A percentile compares a stretch with the other conserved stretches of the same genome.
Evolutionary conservation across 53 echinoderm and acorn worm genomes (phyloP).

Genomic region (Patiria pectinifera): DNA sequence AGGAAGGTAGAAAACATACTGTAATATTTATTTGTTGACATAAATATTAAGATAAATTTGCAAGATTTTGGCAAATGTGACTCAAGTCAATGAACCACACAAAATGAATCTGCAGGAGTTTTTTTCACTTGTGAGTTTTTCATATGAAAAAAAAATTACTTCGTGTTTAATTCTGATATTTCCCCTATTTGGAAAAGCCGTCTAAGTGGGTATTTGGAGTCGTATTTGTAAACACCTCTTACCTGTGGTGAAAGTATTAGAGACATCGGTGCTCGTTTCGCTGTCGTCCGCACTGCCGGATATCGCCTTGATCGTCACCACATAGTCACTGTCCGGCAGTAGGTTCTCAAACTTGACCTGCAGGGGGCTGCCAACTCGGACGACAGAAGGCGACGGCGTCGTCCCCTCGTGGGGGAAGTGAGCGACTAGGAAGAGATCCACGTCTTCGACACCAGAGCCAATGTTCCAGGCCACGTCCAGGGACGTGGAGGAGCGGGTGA

Average conservation of each 20-base stretch:
- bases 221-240: neutral
- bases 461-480: constrained; percentile 20
- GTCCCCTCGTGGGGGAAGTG: constrained; percentile 41
- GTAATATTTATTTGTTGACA: too few relatives aligned
- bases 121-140: too few relatives aligned
- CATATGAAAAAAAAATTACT: too few relatives aligned
- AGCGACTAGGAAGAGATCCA: constrained; percentile 28
- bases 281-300: neutral
- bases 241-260: constrained; percentile 34
- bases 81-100: too few relatives aligned
- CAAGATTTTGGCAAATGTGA: too few relatives aligned
- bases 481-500: neutral
- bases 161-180: too few relatives aligned
- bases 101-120: too few relatives aligned
- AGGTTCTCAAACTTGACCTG: constrained; percentile 46
- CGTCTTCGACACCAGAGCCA: neutral
- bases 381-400: neutral
- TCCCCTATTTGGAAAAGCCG: too few relatives aligned
- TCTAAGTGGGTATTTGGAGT: too few relatives aligned
- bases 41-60: too few relatives aligned
- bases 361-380: neutral
- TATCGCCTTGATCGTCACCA: constrained; percentile 42
- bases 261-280: constrained; percentile 21
- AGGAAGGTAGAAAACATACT: too few relatives aligned
- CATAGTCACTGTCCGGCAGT: constrained; percentile 41